phyloP scores from a whole-genome alignment of 2,797 vertebrate genomes.

The Eremophila alpestris region DNA sequence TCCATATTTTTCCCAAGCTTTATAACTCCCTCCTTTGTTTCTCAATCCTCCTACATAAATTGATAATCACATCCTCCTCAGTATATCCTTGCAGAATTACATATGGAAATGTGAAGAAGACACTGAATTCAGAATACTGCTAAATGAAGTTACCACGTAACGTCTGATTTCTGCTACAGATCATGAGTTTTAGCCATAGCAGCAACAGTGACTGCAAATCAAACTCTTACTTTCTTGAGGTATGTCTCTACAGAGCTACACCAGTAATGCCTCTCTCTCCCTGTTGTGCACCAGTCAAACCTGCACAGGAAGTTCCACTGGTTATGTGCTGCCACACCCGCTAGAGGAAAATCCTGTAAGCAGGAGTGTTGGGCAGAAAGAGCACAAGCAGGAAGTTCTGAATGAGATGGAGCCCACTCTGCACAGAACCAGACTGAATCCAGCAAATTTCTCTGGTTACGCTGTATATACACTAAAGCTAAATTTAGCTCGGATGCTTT shows the following conservation, averaged over 20 bases:
- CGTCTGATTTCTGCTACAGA: not conserved
- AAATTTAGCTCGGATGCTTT: not conserved
- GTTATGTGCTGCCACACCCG: fast-evolving
- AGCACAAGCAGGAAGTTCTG: not conserved
- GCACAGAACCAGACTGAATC: not conserved
- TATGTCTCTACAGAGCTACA: not conserved
- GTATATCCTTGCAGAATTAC: not conserved
- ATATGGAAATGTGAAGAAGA: not conserved
- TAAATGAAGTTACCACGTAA: not conserved
- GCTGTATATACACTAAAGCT: not conserved
- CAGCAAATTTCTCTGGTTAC: not conserved
- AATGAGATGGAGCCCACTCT: not conserved
- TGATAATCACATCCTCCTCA: not conserved
- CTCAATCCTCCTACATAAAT: not conserved
- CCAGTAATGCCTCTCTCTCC: not conserved
- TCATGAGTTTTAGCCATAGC: not conserved
- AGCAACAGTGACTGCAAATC: not conserved
- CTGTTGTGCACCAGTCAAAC: fast-evolving
- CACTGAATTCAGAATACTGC: not conserved
- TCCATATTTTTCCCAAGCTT: not conserved
- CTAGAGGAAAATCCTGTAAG: not conserved
- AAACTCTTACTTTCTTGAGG: not conserved
- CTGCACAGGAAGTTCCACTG: not conserved
- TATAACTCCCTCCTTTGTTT: not conserved
- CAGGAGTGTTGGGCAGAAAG: not conserved